Evolutionary conservation across 2,797 vertebrate genomes (phyloP), one percentile per base, ranked within the genome.

Genomic region (Corythornis leucogaster): DNA sequence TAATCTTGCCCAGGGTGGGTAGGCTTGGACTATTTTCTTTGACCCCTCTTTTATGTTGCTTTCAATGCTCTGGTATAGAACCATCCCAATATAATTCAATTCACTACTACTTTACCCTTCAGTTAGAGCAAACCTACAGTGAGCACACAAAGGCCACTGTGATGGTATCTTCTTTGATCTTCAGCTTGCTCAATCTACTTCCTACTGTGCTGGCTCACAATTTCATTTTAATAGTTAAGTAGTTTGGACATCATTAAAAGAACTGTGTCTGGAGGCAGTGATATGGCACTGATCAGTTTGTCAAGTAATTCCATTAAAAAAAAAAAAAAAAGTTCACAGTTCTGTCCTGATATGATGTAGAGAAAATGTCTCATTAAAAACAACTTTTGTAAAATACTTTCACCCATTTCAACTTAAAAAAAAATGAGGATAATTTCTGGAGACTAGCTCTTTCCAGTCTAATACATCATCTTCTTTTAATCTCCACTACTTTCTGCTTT

Each of bases 141-240:
- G 90, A 89, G 53, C 83, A 58, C 40, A 94, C 75, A 94, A 61
- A 95, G 90, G 91, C 80, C 68, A 62, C 91, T 96, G 69, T 93
- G 95, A 96, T 95, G 88, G 92, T 94, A 94, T 95, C 92, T 95
- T 33, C 92, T 94, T 93, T 96, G 90, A 92, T 97, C 93, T 96
- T 81, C 84, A 91, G 92, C 87, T 92, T 96, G 90, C 83, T 96
- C 89, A 95, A 90, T 95, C 81, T 91, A 79, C 84, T 95, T 96
- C 94, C 92, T 89, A 93, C 94, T 95, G 84, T 96, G 81, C 91
- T 82, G 92, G 89, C 73, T 95, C 89, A 94, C 93, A 90, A 90
- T 97, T 96, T 97, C 92, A 95, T 96, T 97, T 97, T 97, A 96
- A 96, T 92, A 95, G 92, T 95, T 95, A 96, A 97, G 91, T 96